A percentile compares a stretch with the other conserved stretches of the same genome.
phyloP scores from a whole-genome alignment of 2,113 vertebrate species.

The Dolichotis patagonum region DNA sequence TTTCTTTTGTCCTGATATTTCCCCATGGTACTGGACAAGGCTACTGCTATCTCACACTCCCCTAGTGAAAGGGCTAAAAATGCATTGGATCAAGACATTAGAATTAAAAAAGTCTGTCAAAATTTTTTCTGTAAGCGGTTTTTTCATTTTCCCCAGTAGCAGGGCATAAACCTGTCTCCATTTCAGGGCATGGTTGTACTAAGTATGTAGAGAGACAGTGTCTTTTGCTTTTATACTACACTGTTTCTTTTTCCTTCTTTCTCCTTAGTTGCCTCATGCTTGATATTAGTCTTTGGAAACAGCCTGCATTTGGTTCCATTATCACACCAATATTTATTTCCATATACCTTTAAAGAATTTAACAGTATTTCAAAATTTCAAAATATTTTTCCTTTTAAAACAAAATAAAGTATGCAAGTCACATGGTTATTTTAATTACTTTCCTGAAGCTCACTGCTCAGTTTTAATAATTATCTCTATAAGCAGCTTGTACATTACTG shows the following conservation, averaged over 20 bases:
- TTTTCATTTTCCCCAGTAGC: neutral
- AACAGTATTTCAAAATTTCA: neutral
- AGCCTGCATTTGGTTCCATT: neutral
- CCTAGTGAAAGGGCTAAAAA: neutral
- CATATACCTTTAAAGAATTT: neutral
- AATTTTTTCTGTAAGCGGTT: neutral
- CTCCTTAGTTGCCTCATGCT: neutral
- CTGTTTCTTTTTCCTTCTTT: neutral
- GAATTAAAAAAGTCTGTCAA: neutral
- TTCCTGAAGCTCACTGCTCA: neutral
- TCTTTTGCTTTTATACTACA: neutral
- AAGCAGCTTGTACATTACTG: neutral
- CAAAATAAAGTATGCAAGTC: neutral
- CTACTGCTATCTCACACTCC: neutral
- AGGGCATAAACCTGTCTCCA: neutral
- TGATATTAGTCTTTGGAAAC: neutral
- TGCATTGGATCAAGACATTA: neutral
- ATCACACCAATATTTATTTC: neutral
- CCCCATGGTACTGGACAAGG: neutral
- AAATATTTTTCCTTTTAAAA: neutral
- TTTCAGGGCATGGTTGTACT: neutral
- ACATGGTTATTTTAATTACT: neutral
- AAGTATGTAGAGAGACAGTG: neutral
- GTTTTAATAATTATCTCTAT: neutral
- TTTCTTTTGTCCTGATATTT: neutral